These are phyloP conservation scores for Thermophis baileyi DNA, from an alignment of 2,113 vertebrate genomes.

Conservation along the genomic window DNA sequence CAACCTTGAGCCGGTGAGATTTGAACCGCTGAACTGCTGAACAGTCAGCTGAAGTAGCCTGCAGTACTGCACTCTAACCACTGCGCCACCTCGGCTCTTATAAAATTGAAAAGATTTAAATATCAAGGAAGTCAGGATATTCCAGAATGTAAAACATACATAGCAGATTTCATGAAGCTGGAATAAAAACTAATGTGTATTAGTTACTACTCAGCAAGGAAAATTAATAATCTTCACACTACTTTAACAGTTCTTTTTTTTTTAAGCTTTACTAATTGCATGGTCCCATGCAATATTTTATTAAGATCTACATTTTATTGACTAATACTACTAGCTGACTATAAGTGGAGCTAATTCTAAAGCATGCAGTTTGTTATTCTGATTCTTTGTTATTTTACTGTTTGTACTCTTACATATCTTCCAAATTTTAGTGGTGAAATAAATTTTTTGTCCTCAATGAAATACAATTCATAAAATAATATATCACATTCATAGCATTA, in stretches of 20 bases:
- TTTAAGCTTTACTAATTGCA: slow-evolving; percentile 71
- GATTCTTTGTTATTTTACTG: slow-evolving; percentile 39
- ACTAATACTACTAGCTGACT: slow-evolving; percentile 66
- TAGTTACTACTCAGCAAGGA: slow-evolving; percentile 36
- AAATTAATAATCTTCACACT: slow-evolving; percentile 47
- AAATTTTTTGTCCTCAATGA: slow-evolving; percentile 28
- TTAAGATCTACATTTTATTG: slow-evolving; percentile 51
- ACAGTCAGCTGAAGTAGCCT: no score
- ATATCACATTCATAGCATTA: slow-evolving; percentile 14
- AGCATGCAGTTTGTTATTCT: slow-evolving; percentile 61
- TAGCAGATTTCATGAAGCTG: rapidly evolving
- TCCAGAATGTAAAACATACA: not conserved
- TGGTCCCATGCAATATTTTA: slow-evolving; percentile 61
- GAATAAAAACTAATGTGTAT: slow-evolving; percentile 2
- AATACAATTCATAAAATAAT: slow-evolving; percentile 29
- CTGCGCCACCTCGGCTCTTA: no score
- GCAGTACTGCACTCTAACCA: no score
- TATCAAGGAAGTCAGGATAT: not conserved
- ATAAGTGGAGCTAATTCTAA: slow-evolving; percentile 56
- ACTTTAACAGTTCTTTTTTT: slow-evolving; percentile 40
- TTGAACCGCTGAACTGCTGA: no score
- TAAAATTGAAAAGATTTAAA: not conserved
- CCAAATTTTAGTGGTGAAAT: slow-evolving; percentile 27
- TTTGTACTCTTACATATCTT: slow-evolving; percentile 46
- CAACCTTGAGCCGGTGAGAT: no score